A percentile compares a stretch with the other conserved stretches of the same genome.
phyloP scores from a whole-genome alignment of 1,140 invertebrate genomes.

The Zelostemma sp. region DNA sequence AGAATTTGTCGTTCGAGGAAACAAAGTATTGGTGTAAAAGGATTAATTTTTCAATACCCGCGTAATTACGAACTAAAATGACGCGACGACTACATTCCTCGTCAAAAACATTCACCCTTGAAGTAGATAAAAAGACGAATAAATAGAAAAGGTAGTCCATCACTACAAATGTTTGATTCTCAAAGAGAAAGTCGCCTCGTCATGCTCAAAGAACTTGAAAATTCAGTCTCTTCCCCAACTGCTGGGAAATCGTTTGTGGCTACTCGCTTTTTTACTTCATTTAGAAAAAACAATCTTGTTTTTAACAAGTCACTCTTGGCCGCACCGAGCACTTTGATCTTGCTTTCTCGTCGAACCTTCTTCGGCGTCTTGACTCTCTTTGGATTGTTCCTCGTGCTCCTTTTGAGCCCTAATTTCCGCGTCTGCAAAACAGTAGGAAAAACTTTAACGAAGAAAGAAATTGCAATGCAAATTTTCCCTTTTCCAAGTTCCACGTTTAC shows the following conservation, averaged over 20 bases:
- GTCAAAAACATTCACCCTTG: constrained; percentile 34
- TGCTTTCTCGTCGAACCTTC: constrained; percentile 12
- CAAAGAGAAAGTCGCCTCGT: constrained; percentile 20
- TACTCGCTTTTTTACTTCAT: constrained; percentile 10
- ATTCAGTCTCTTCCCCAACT: constrained; percentile 13
- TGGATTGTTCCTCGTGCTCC: constrained; percentile 55
- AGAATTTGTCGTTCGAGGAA: background rate
- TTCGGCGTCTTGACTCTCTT: constrained; percentile 29
- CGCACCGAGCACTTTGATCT: constrained; percentile 27
- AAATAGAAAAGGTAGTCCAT: constrained; percentile 45
- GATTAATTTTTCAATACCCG: background rate
- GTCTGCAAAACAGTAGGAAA: constrained; percentile 45
- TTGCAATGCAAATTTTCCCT: background rate
- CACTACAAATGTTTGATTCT: constrained; percentile 36
- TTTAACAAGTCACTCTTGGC: constrained; percentile 28
- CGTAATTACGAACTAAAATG: constrained; percentile 37
- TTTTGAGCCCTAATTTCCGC: constrained; percentile 59
- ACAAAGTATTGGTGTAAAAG: background rate
- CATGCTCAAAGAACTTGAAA: constrained; percentile 7
- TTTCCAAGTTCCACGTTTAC: no score
- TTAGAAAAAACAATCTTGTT: constrained; percentile 19
- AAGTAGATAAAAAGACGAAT: constrained; percentile 41
- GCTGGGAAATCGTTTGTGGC: constrained; percentile 19
- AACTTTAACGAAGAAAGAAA: constrained; percentile 1
- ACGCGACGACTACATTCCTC: constrained; percentile 24